Evolutionary conservation across 1,140 invertebrate species (phyloP).

Genomic region (Drosophila pruinosa): DNA sequence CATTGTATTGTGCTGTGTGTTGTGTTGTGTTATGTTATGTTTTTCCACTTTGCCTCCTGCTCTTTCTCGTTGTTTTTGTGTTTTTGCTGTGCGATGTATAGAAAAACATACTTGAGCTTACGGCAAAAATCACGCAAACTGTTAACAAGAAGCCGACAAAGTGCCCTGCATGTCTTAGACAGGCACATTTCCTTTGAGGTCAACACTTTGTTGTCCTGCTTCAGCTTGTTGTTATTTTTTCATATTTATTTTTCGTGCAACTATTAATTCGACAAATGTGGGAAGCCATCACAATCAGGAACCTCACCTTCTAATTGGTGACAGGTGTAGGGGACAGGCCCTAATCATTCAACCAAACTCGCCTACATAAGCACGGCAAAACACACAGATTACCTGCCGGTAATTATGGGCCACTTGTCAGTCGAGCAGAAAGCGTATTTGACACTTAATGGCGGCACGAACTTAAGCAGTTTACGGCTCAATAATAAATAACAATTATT

Average conservation of each 20-base stretch:
- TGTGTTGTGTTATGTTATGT: not conserved
- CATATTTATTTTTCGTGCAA: slow-evolving; percentile 1
- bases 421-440: slow-evolving; percentile 7
- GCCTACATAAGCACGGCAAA: not conserved
- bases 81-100: not conserved
- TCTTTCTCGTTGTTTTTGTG: not conserved
- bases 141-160: slow-evolving; percentile 11
- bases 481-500: slow-evolving; percentile 72
- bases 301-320: not conserved
- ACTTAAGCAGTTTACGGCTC: slow-evolving; percentile 35
- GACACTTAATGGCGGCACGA: slow-evolving; percentile 30
- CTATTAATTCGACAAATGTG: slow-evolving; percentile 6
- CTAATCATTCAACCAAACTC: not conserved
- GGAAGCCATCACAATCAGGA: not conserved
- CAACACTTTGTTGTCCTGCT: not conserved
- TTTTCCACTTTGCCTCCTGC: not conserved
- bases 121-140: slow-evolving; percentile 12
- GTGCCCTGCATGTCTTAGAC: not conserved
- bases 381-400: slow-evolving; percentile 10
- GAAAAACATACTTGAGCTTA: slow-evolving; percentile 22
- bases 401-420: slow-evolving; percentile 50
- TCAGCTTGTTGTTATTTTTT: not conserved
- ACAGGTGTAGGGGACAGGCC: not conserved
- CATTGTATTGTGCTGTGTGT: slow-evolving; percentile 11
- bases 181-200: not conserved